Conservation (phyloP, 2,113 vertebrate genomes). For the Speoplatyrhinus poulsoni region DNA sequence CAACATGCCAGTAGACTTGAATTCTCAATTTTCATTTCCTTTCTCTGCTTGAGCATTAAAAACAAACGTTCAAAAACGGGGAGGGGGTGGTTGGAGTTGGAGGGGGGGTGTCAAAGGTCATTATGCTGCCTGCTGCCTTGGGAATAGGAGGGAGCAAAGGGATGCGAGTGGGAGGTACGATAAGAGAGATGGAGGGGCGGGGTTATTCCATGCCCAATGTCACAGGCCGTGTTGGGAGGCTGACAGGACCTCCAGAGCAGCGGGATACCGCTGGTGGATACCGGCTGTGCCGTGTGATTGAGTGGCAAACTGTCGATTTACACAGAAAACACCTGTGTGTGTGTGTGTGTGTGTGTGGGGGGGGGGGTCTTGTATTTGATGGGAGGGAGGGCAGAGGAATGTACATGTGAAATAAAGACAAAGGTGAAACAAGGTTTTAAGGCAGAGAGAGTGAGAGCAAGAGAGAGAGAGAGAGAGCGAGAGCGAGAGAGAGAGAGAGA, state of each 20-base stretch:
- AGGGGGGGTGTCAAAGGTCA: conserved; percentile 39
- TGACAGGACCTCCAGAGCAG: neutral
- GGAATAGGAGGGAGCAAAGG: conserved; percentile 22
- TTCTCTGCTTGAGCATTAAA: conserved; percentile 18
- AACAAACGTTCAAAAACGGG: conserved; percentile 3
- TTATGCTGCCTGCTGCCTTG: conserved; percentile 30
- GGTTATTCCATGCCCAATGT: neutral
- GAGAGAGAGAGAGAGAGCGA: conserved; percentile 9
- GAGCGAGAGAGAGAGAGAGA: conserved; percentile 8
- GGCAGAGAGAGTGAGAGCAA: neutral
- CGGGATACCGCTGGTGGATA: neutral
- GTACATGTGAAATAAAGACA: neutral
- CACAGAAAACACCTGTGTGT: neutral
- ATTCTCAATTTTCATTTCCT: conserved; percentile 22
- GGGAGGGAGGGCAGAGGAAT: neutral
- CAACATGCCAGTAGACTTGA: neutral
- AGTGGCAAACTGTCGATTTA: neutral
- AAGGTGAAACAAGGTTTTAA: neutral
- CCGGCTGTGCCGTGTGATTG: neutral
- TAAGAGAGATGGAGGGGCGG: neutral
- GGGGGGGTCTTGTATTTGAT: neutral
- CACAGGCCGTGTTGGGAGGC: neutral
- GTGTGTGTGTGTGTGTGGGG: neutral
- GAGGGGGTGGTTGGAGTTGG: conserved; percentile 9
- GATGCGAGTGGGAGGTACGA: neutral